Evolutionary conservation across 2,113 vertebrate species (phyloP).

Genomic region (Pantherophis guttatus): DNA sequence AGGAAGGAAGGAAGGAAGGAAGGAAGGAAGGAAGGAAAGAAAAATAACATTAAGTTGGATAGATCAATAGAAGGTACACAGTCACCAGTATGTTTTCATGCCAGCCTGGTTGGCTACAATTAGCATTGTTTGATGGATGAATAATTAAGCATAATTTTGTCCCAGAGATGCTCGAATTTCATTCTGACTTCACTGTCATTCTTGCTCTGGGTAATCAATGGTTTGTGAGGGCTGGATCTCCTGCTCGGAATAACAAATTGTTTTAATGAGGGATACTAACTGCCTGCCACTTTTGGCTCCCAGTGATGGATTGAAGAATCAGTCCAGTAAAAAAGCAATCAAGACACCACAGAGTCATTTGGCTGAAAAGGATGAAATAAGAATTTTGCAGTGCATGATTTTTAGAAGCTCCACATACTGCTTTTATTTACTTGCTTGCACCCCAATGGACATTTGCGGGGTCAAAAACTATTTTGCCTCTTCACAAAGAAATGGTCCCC

Average conservation of each 20-base stretch:
- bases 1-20: too few species aligned
- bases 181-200: background rate
- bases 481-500: background rate
- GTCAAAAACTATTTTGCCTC: background rate
- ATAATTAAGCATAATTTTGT: background rate
- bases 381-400: constrained; percentile 1
- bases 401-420: constrained; percentile 29
- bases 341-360: background rate
- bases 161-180: background rate
- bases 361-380: background rate
- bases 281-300: background rate
- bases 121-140: background rate
- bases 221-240: background rate
- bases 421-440: background rate
- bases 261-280: too few species aligned
- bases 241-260: too few species aligned
- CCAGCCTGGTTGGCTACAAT: background rate
- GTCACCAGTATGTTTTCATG: background rate
- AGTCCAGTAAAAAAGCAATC: background rate
- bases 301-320: too few species aligned
- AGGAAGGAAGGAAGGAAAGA: too few species aligned
- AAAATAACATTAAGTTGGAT: background rate
- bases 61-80: background rate
- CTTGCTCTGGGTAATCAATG: background rate
- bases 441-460: background rate